phyloP scores from a whole-genome alignment of 2,113 vertebrate species.

The Oriolus oriolus region DNA sequence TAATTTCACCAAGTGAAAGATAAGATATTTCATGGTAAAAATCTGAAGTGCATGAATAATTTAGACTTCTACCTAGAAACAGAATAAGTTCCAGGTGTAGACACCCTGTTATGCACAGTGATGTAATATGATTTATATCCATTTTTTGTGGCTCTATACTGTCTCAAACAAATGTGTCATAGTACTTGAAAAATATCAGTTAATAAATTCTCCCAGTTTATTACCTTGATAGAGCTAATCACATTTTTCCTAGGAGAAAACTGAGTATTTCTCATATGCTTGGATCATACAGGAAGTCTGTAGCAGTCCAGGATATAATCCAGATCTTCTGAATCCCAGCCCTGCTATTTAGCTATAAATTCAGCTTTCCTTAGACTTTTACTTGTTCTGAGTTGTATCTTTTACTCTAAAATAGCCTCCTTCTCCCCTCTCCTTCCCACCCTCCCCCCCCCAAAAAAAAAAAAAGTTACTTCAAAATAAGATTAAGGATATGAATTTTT shows the following conservation, averaged over 20 bases:
- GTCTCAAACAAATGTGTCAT: background rate
- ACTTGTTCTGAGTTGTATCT: background rate
- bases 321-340: background rate
- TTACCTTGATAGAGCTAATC: background rate
- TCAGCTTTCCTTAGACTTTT: background rate
- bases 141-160: background rate
- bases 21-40: background rate
- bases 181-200: background rate
- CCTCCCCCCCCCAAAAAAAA: accelerated
- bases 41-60: background rate
- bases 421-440: background rate
- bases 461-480: background rate
- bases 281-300: background rate
- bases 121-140: background rate
- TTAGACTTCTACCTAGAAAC: background rate
- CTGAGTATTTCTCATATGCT: background rate
- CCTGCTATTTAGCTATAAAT: background rate
- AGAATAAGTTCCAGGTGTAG: background rate
- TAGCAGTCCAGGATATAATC: background rate
- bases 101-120: background rate
- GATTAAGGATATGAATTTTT: background rate
- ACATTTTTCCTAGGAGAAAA: background rate
- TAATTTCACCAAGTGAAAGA: background rate
- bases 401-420: background rate
- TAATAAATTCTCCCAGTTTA: background rate